Evolutionary conservation across 2,113 vertebrate species (phyloP), one percentile per base, ranked within the genome.

Genomic region (Cyprinodon variegatus): DNA sequence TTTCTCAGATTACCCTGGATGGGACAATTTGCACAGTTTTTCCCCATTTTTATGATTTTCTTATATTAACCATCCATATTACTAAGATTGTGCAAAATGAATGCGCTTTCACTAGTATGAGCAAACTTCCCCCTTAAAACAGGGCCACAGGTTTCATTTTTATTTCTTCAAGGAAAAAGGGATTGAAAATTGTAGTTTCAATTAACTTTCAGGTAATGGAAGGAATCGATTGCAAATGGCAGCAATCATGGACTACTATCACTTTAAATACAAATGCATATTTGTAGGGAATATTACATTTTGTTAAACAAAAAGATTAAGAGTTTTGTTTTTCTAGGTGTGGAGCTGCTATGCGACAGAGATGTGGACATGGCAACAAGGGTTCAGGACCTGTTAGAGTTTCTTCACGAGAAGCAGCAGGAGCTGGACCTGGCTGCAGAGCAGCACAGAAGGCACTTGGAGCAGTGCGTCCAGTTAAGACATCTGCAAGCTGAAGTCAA

Each of bases 401-500:
- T 99, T 86, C 97, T 99, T 15, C 97, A 98, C 0, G 98, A 99
- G 87, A 99, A 99, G 92, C 98, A 99, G 89, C 97, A 99, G 93
- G 97, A 99, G 89, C 84, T 99, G 94, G 98, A 99, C 4, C 8
- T 97, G 13, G 96, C 95, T 0, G 96, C 97, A 0, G 98, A 99
- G 80, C 98, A 99, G 89, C 98, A 99, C 81, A 94, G 97, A 39
- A 96, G 97, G 65, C 98, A 97, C 87, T 86, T 99, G 94, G 98
- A 99, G 88, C 98, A 99, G 86, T 99, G 98, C 0, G 97, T 98
- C 62, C 98, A 99, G 74, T 93, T 98, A n/a, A 94, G 98, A 0
- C 98, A 99, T 84, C 94, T 99, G 62, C 98, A 99, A 93, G 97
- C 98, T 0, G 97, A 99, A 81, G 98, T 99, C 85, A 99, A 99